These are phyloP conservation scores for Astreopora myriophthalma DNA, from an alignment of 64 coral and sea anemone species.

Conservation along the genomic window DNA sequence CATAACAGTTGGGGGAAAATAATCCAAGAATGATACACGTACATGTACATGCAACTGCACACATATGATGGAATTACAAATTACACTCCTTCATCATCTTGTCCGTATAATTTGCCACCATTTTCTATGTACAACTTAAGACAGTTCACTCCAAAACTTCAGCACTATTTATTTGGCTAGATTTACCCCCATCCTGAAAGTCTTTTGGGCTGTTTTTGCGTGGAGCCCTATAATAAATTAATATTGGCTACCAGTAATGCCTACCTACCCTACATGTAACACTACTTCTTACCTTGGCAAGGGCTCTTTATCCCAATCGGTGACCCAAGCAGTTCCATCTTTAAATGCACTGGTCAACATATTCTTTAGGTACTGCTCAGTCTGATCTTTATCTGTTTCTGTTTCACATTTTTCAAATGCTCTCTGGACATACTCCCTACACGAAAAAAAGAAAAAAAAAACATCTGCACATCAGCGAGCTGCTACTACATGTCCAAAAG, in stretches of 20 bases:
- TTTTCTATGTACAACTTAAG: too few species aligned
- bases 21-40: too few species aligned
- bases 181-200: too few species aligned
- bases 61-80: too few species aligned
- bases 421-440: slow-evolving; percentile 93
- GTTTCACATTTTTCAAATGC: slow-evolving; percentile 93
- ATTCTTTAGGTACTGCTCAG: slow-evolving; percentile 80
- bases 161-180: too few species aligned
- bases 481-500: neutral
- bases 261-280: neutral
- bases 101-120: too few species aligned
- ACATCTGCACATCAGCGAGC: neutral
- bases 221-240: neutral
- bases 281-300: slow-evolving; percentile 67
- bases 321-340: slow-evolving; percentile 81
- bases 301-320: slow-evolving; percentile 92
- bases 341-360: slow-evolving; percentile 80
- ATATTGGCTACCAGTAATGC: neutral
- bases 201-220: too few species aligned
- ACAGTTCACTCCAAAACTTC: too few species aligned
- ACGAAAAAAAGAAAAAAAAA: neutral
- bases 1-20: neutral
- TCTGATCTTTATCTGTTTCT: slow-evolving; percentile 90
- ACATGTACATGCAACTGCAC: too few species aligned
- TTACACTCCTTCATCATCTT: too few species aligned